These are phyloP conservation scores for Diabrotica balteata DNA, from an alignment of 2,888 invertebrate species.

Conservation along the genomic window DNA sequence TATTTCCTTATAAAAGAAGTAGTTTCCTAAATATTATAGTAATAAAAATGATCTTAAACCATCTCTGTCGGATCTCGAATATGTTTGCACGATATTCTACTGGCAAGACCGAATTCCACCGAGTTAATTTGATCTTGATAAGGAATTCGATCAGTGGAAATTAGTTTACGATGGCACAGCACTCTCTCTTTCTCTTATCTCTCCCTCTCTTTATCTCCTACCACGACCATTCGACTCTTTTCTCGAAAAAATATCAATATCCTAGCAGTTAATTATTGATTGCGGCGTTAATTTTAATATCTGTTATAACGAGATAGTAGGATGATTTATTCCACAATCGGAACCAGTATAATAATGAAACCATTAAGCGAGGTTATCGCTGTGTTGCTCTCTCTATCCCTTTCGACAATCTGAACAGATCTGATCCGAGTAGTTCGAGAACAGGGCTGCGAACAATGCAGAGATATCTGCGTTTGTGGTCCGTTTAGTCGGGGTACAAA, in stretches of 20 bases:
- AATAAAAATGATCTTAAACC: constrained; percentile 1
- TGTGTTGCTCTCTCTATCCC: constrained; percentile 44
- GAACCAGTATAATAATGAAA: constrained; percentile 53
- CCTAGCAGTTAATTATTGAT: constrained; percentile 40
- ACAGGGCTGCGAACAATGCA: constrained; percentile 45
- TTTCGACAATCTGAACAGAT: constrained; percentile 47
- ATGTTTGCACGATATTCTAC: constrained; percentile 11
- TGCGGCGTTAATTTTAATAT: constrained; percentile 49
- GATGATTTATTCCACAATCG: constrained; percentile 49
- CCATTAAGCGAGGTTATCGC: constrained; percentile 52
- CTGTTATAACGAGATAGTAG: constrained; percentile 45
- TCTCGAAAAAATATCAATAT: constrained; percentile 33
- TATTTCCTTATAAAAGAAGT: too few relatives aligned
- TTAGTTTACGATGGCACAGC: constrained; percentile 19
- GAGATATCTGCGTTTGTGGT: constrained; percentile 36
- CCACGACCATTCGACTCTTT: constrained; percentile 9
- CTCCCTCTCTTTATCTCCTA: neutral
- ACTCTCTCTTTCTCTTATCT: constrained; percentile 1
- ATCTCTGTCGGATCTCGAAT: constrained; percentile 9
- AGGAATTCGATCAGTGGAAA: constrained; percentile 30
- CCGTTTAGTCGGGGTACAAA: constrained; percentile 11
- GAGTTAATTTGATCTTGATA: constrained; percentile 23
- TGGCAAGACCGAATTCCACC: constrained; percentile 19
- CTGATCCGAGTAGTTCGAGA: constrained; percentile 38
- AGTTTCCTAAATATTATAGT: too few relatives aligned